Evolutionary conservation across 2,888 invertebrate species (phyloP), one percentile per base, ranked within the genome.

Genomic region (Mantis religiosa): DNA sequence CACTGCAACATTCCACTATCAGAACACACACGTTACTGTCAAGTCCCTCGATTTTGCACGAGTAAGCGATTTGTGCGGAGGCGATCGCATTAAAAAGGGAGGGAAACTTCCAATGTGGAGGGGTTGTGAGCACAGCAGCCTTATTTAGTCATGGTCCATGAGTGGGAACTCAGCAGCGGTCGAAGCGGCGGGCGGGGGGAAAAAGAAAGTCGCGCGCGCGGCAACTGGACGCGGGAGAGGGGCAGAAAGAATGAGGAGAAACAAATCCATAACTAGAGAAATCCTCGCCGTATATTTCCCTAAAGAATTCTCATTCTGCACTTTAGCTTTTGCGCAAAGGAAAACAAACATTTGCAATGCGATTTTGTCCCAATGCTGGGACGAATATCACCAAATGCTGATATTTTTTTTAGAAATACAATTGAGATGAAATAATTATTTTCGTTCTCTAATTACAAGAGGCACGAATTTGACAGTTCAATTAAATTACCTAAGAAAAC

Each of bases 231-330:
- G 9, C 34, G 84, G 71, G 88, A 82, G 83, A 34, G 28, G 15
- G 82, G 20, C 15, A 81, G 47, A 92, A 92, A 93, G 87, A 87
- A 20, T 27, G 54, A 27, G 25, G 54, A 71, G 54, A 71, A 71
- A 71, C 41, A 41, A 41, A 41, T 41, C 41, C 41, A 41, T 41
- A 41, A 41, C 41, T 41, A 41, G 41, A 41, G 54, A 71, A 71
- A 71, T 20, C 25, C 54, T 20, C 54, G 15, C 54, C 15, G 25
- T 15, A 71, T 71, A 71, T 71, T 71, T 71, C 54, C 54, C 25
- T 71, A 71, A 20, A 25, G 15, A 71, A 71, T 12, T 41, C 34
- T 34, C 41, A 41, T 41, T 41, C 41, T 12, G 41, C 41, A 20
- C 54, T 71, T 3, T 20, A 71, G 3, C 25, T 25, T 25, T 20